Evolutionary conservation across 2,797 vertebrate genomes (phyloP).

Genomic region (Falco berigora): DNA sequence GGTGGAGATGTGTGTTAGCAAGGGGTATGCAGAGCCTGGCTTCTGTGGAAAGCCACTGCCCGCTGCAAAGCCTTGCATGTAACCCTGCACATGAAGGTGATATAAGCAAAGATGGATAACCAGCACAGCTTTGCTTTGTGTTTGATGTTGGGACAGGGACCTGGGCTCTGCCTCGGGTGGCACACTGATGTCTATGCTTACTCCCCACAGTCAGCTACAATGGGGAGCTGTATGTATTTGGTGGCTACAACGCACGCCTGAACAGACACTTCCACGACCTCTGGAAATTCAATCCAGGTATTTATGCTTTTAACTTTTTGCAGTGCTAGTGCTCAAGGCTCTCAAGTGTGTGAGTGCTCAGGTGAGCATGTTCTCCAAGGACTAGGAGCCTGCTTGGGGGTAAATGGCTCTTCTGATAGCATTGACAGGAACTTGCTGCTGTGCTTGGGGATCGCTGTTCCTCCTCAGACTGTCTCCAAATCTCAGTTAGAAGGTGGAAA

Average conservation of each 20-base stretch:
- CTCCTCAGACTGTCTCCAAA: background rate
- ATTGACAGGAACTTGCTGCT: background rate
- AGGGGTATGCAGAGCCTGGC: background rate
- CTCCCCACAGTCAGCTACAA: slow-evolving; percentile 86
- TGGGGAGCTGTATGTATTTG: slow-evolving; percentile 94
- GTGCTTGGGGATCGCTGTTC: background rate
- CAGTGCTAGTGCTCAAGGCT: background rate
- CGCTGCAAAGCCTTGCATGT: rapidly evolving
- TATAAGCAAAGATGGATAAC: background rate
- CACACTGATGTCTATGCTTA: background rate
- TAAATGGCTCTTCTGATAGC: background rate
- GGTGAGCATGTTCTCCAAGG: background rate
- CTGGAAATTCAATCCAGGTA: slow-evolving; percentile 98
- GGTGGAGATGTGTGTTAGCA: background rate
- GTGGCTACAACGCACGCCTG: slow-evolving; percentile 95
- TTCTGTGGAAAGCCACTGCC: background rate
- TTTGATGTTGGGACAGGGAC: background rate
- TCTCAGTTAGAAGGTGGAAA: background rate
- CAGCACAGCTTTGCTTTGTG: background rate
- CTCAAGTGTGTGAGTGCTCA: background rate
- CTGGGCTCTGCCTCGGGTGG: background rate
- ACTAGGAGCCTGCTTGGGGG: background rate
- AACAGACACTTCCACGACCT: slow-evolving; percentile 97
- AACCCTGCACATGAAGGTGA: background rate
- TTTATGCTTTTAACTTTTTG: background rate